Base-by-base conservation (phyloP, 2,888 invertebrate genomes). In the Drosophila paracracens region DNA sequence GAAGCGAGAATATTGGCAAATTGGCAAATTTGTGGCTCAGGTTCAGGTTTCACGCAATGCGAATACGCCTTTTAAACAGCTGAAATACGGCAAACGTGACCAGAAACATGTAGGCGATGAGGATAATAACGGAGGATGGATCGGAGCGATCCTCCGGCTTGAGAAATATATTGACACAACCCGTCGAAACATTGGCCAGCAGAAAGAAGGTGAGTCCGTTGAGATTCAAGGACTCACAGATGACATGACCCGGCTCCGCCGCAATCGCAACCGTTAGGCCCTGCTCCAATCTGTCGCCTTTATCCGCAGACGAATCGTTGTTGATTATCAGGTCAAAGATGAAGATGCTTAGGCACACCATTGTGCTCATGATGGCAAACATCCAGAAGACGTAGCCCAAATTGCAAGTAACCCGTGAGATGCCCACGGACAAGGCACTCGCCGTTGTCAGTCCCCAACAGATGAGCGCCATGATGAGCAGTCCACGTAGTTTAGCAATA, bases 201-300 rank as follows among this genome's bases (percentile, higher is more conserved):
- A 99, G 93, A 92, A 99, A 99, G 92, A 96, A 97, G 21, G 95
- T 91, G 31, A 99, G 93, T 4, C 97, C 97, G 93, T 97, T 98
- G 74, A 94, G 95, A 93, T 97, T 98, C 56, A 98, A 94, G 25
- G 96, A 95, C 76, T 95, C 94, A 11, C 70, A 68, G 16, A 89
- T 82, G 5, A 82, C 46, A 52, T 66, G 4, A 16, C 21, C 54
- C 1, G 16, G 3, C n/a, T 21, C 27, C 25, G 16, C 16, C 4
- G 8, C 8, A 13, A 7, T 21, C 0, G n/a, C 18, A 29, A 13
- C 29, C 2, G 21, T 0, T n/a, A 60, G 13, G 1, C 79, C 81
- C 57, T 57, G 48, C 40, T 89, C 88, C 50, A 82, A 27, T 0
- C 29, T 67, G 10, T 83, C 91, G 95, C 94, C 11, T 2, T 33